Evolutionary conservation across 2,888 invertebrate species (phyloP), one percentile per base, ranked within the genome.

Genomic region (Cephus nigrinus): DNA sequence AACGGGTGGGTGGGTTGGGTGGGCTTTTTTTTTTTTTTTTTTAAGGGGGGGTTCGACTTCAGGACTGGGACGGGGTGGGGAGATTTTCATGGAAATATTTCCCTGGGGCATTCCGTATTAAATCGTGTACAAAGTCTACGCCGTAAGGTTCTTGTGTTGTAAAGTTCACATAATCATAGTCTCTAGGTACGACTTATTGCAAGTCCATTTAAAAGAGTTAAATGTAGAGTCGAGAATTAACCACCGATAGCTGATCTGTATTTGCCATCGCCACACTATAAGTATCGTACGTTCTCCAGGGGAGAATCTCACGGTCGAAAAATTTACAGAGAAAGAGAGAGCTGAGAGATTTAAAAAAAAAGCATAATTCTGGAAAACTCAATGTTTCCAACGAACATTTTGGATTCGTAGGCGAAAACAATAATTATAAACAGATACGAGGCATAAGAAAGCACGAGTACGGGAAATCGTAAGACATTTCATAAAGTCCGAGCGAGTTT

Each of bases 111-210:
- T 33, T n/a, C 74, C 31, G n/a, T 33, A 32, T 35, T 33, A 75
- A 77, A 78, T 78, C 90, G 86, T 91, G 91, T 91, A 91, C 91
- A 91, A 90, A 91, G 91, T 89, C 88, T 90, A 88, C 88, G 86
- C 88, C 86, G 85, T 90, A 90, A 90, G 89, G 84, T 89, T 89
- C 88, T 91, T 91, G 91, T 91, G 91, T 91, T 91, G 91, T 91
- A 91, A 91, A 91, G 89, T 91, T 90, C 89, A 91, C 90, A 89
- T 91, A 91, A 91, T 90, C 90, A 90, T 91, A 91, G 90, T 88
- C 86, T 89, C 89, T 91, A 91, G 86, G 82, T 88, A 87, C 87
- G 87, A 87, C 87, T 89, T 55, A 55, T 55, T 55, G 23, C 23
- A 90, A 89, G 87, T 88, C 88, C 89, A 88, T 84, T 87, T 89